Percentiles rank a stretch among this genome's conserved stretches.
Conservation (phyloP, 2,797 vertebrate genomes). For the Falco concolor region DNA sequence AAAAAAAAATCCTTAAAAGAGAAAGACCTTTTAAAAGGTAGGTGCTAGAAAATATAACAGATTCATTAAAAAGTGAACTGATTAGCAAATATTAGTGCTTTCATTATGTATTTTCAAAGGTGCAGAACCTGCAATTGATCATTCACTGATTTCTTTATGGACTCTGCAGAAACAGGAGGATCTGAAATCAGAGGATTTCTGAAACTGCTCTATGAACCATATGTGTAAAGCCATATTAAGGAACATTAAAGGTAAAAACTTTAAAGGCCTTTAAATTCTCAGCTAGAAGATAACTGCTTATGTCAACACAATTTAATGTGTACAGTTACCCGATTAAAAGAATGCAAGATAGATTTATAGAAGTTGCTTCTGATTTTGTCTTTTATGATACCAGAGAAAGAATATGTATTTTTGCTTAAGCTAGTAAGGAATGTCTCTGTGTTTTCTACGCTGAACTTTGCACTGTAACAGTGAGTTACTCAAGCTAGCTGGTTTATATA, state of each 20-base stretch:
- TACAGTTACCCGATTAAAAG: background rate
- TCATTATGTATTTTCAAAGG: background rate
- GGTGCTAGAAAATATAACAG: background rate
- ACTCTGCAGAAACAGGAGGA: background rate
- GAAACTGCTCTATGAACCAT: background rate
- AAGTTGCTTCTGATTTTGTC: background rate
- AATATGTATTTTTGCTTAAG: background rate
- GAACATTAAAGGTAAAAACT: background rate
- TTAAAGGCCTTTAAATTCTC: background rate
- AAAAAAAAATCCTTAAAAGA: background rate
- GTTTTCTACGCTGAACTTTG: background rate
- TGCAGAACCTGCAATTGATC: background rate
- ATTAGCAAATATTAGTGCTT: background rate
- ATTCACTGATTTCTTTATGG: background rate
- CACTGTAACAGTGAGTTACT: background rate
- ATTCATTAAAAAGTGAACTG: background rate
- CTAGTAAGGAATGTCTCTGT: background rate
- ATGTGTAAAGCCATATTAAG: background rate
- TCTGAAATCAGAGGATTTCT: background rate
- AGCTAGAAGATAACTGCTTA: background rate
- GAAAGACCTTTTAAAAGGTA: background rate
- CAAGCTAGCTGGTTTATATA: background rate
- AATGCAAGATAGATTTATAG: background rate
- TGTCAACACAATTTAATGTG: background rate
- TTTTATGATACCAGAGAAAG: background rate